These are phyloP conservation scores for Holocentrus rufus DNA, from an alignment of 2,797 vertebrate genomes.

Conservation along the genomic window DNA sequence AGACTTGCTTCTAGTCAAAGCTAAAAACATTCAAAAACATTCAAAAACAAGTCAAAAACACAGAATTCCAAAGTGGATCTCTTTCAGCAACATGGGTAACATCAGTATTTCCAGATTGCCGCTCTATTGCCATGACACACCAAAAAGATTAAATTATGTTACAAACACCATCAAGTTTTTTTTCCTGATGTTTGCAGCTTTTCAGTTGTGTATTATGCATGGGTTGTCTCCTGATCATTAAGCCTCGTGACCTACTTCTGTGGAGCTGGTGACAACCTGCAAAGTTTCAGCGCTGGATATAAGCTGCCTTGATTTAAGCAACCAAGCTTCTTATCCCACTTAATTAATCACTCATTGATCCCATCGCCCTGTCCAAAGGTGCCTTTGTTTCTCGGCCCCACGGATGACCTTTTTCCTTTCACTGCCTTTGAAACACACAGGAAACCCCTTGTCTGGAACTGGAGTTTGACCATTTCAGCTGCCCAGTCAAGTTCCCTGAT, in stretches of 20 bases:
- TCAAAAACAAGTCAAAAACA: neutral
- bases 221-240: slow-evolving; percentile 32
- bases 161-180: neutral
- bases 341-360: slow-evolving; percentile 60
- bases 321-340: slow-evolving; percentile 61
- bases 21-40: neutral
- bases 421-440: slow-evolving; percentile 65
- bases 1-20: too few species aligned
- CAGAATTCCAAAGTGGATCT: neutral
- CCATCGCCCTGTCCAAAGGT: slow-evolving; percentile 5
- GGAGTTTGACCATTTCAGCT: slow-evolving; percentile 98
- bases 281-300: slow-evolving; percentile 43
- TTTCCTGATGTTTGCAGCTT: neutral
- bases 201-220: slow-evolving; percentile 16
- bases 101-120: neutral
- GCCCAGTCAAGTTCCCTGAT: slow-evolving; percentile 95
- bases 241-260: slow-evolving; percentile 41
- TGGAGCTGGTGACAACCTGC: slow-evolving; percentile 29
- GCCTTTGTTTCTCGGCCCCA: slow-evolving; percentile 53
- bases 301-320: slow-evolving; percentile 47
- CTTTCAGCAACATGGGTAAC: neutral
- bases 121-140: neutral
- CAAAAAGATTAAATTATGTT: neutral
- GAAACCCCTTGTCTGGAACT: slow-evolving; percentile 98
- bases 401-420: slow-evolving; percentile 24